phyloP scores from a whole-genome alignment of 2,113 vertebrate species.

The Callipepla squamata region DNA sequence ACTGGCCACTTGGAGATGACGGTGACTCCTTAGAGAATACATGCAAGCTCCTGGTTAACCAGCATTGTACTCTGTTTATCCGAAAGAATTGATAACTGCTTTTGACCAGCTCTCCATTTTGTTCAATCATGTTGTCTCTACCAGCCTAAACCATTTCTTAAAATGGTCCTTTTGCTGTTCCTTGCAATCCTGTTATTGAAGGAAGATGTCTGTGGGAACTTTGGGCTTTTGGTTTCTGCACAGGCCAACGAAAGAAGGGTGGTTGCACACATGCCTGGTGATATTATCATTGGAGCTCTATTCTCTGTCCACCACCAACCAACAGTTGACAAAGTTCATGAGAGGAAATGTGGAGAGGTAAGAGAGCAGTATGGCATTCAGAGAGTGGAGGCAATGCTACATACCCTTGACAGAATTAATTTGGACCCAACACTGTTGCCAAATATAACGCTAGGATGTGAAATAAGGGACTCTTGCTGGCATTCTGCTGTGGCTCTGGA shows the following conservation, averaged over 20 bases:
- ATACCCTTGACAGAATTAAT: slow-evolving; percentile 96
- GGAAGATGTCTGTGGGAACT: slow-evolving; percentile 79
- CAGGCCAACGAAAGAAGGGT: slow-evolving; percentile 92
- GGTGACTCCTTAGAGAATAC: slow-evolving; percentile 54
- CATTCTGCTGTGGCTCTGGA: slow-evolving; percentile 96
- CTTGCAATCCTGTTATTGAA: slow-evolving; percentile 78
- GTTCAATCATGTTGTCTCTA: slow-evolving; percentile 76
- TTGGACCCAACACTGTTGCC: slow-evolving; percentile 88
- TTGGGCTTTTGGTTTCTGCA: slow-evolving; percentile 75
- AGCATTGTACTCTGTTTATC: neutral
- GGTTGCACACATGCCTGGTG: slow-evolving; percentile 93
- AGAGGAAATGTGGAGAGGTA: slow-evolving; percentile 95
- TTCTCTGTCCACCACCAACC: slow-evolving; percentile 99
- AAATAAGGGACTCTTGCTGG: slow-evolving; percentile 99
- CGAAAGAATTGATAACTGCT: slow-evolving; percentile 29
- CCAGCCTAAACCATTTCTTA: slow-evolving; percentile 79
- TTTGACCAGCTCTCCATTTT: slow-evolving; percentile 4
- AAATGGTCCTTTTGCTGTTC: slow-evolving; percentile 86
- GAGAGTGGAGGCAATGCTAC: slow-evolving; percentile 97
- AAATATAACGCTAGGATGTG: slow-evolving; percentile 94
- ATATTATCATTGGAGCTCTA: slow-evolving; percentile 96
- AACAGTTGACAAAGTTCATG: slow-evolving; percentile 95
- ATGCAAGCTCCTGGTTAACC: slow-evolving; percentile 44
- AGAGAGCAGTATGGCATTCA: slow-evolving; percentile 98
- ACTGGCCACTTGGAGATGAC: slow-evolving; percentile 45